These are phyloP conservation scores for Melanerpes aurifrons DNA, from an alignment of 2,113 vertebrate species.

Conservation along the genomic window DNA sequence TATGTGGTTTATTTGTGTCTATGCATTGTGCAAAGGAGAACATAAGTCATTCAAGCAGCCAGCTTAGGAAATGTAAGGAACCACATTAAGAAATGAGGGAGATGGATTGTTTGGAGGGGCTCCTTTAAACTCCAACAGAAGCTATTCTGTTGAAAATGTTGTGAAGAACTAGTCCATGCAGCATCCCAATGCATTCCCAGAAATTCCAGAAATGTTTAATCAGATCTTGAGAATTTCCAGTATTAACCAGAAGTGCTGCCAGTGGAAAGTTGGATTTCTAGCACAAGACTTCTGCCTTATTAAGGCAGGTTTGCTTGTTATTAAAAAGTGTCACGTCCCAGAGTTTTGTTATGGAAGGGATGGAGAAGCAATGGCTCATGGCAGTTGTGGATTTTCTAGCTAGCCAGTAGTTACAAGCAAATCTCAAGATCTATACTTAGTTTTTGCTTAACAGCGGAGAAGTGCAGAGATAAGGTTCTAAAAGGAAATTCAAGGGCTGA, in stretches of 20 bases:
- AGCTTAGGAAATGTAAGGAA: conserved; percentile 18
- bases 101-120: conserved; percentile 18
- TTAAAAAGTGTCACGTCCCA: conserved; percentile 32
- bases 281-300: conserved; percentile 24
- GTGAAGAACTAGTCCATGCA: conserved; percentile 1
- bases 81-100: conserved; percentile 24
- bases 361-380: background rate
- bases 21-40: conserved; percentile 45
- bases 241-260: conserved; percentile 37
- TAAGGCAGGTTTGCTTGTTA: conserved; percentile 39
- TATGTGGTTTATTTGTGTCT: background rate
- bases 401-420: background rate
- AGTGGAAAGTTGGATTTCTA: conserved; percentile 51
- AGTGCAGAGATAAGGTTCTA: background rate
- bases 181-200: conserved; percentile 17
- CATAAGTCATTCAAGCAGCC: conserved; percentile 22
- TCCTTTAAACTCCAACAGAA: conserved; percentile 9
- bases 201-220: conserved; percentile 63
- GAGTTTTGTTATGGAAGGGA: conserved; percentile 16
- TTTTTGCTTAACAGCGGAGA: background rate
- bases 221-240: conserved; percentile 59
- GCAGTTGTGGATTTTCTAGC: background rate
- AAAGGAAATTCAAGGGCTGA: background rate
- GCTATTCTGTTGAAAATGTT: conserved; percentile 33
- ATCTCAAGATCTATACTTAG: background rate